Evolutionary conservation across 2,888 invertebrate genomes (phyloP).

Genomic region (Ophraella communa): DNA sequence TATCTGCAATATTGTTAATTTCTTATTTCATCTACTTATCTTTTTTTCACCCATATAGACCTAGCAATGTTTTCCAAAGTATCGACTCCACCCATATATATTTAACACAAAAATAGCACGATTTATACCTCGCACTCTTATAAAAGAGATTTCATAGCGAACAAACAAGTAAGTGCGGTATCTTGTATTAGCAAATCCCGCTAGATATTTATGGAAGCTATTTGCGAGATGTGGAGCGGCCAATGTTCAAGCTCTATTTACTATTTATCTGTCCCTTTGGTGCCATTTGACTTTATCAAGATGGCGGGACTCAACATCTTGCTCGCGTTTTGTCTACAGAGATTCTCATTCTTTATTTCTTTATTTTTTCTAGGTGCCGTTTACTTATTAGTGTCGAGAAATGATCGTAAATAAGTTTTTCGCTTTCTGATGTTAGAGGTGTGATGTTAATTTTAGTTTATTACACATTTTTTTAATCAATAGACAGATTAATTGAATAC

Average conservation of each 20-base stretch:
- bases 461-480: no score
- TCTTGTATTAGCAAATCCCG: slow-evolving; percentile 51
- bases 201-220: slow-evolving; percentile 56
- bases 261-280: slow-evolving; percentile 59
- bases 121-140: background rate
- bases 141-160: slow-evolving; percentile 39
- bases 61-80: no score
- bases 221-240: slow-evolving; percentile 55
- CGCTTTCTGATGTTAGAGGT: no score
- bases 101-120: no score
- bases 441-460: no score
- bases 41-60: no score
- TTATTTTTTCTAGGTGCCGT: slow-evolving; percentile 3
- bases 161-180: slow-evolving; percentile 41
- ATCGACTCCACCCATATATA: no score
- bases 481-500: no score
- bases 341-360: slow-evolving; percentile 29
- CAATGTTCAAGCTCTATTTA: slow-evolving; percentile 57
- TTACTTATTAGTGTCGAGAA: background rate
- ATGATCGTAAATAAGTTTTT: background rate
- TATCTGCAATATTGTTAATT: no score
- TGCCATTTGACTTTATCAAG: slow-evolving; percentile 58
- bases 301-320: slow-evolving; percentile 52
- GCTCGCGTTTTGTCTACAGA: slow-evolving; percentile 35
- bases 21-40: no score